Conservation (phyloP, 2,797 vertebrate species). For the Sylvilagus floridanus region DNA sequence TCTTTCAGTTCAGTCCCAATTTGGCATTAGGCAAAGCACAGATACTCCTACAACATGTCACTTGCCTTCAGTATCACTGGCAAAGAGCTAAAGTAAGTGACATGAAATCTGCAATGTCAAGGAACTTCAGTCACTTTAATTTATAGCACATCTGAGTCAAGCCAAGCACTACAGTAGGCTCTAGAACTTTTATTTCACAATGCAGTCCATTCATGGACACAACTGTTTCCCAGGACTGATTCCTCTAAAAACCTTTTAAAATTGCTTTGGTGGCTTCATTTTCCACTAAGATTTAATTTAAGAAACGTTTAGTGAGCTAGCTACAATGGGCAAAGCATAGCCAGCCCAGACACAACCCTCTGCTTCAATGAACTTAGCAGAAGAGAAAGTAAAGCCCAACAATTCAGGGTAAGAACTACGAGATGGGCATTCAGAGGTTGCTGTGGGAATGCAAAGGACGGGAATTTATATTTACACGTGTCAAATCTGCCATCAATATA, state of each 20-base stretch:
- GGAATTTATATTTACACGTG: not conserved
- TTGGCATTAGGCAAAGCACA: conserved; percentile 61
- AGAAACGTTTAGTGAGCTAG: conserved; percentile 46
- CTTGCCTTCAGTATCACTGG: conserved; percentile 28
- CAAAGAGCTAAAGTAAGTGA: conserved; percentile 35
- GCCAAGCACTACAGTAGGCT: not conserved
- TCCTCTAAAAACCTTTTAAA: conserved; percentile 32
- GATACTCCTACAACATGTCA: not conserved
- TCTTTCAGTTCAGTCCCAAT: conserved; percentile 55
- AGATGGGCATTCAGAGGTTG: conserved; percentile 26
- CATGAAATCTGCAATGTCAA: conserved; percentile 38
- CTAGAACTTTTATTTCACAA: conserved; percentile 40
- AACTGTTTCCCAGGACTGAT: conserved; percentile 12
- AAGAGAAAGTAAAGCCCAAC: conserved; percentile 58
- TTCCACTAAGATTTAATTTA: conserved; percentile 62
- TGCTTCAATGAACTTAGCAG: conserved; percentile 20
- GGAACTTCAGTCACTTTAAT: conserved; percentile 38
- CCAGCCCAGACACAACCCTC: conserved; percentile 15
- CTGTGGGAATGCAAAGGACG: conserved; percentile 12
- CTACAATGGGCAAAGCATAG: conserved; percentile 11
- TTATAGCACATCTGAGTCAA: conserved; percentile 36
- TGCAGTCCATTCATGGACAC: not conserved
- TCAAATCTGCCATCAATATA: conserved; percentile 39
- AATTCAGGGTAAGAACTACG: not conserved
- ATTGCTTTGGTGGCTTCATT: conserved; percentile 43